Evolutionary conservation across 2,113 vertebrate species (phyloP).

Genomic region (Peromyscus leucopus): DNA sequence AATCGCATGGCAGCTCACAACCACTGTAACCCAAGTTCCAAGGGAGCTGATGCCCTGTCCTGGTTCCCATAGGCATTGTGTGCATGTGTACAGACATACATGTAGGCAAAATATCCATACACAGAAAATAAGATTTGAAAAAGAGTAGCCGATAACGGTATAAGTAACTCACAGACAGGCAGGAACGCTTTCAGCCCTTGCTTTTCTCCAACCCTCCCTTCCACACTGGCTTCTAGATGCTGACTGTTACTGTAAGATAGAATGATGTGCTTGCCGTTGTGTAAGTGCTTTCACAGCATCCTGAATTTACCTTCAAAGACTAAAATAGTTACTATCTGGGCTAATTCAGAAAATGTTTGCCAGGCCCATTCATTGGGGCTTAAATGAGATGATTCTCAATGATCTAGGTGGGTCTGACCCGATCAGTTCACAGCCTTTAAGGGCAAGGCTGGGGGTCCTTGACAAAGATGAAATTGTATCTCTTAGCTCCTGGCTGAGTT

Average conservation of each 20-base stretch:
- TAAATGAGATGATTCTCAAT: slow-evolving; percentile 20
- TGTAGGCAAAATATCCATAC: background rate
- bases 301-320: slow-evolving; percentile 35
- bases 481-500: background rate
- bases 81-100: background rate
- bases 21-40: background rate
- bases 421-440: background rate
- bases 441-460: background rate
- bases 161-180: background rate
- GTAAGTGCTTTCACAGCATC: background rate
- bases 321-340: background rate
- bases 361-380: background rate
- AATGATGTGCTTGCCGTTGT: background rate
- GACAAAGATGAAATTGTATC: background rate
- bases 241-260: background rate
- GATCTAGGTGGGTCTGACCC: background rate
- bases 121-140: background rate
- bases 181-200: background rate
- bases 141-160: background rate
- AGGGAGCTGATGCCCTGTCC: background rate
- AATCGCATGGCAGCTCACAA: background rate
- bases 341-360: background rate
- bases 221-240: background rate
- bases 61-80: background rate
- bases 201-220: background rate